These are phyloP conservation scores for Metridium senile DNA, from an alignment of 92 coral and sea anemone species.

Conservation along the genomic window DNA sequence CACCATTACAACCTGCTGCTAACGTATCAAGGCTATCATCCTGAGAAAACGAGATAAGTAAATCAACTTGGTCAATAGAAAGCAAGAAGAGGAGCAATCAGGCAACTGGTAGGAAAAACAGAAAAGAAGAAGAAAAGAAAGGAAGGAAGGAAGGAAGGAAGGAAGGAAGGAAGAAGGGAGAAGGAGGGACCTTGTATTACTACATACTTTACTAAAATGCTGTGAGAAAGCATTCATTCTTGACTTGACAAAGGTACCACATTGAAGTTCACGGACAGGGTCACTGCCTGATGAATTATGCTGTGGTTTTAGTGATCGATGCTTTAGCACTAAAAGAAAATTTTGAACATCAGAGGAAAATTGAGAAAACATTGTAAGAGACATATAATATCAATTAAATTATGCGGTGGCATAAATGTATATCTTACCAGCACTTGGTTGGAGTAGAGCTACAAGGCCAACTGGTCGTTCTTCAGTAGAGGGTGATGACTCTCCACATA, in stretches of 20 bases:
- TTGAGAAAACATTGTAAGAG: too few species aligned
- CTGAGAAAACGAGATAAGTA: slow-evolving; percentile 28
- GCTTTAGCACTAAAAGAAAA: slow-evolving; percentile 59
- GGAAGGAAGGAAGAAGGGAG: not conserved
- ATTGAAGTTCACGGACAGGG: slow-evolving; percentile 38
- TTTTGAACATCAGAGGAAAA: too few species aligned
- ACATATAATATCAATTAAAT: too few species aligned
- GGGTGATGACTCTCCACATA: slow-evolving; percentile 87
- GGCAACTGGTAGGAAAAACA: not conserved
- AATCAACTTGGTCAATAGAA: not conserved
- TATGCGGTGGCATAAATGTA: too few species aligned
- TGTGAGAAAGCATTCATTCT: slow-evolving; percentile 47
- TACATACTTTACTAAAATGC: slow-evolving; percentile 62
- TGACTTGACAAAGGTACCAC: slow-evolving; percentile 50
- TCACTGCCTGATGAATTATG: slow-evolving; percentile 57
- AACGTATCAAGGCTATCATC: slow-evolving; percentile 75
- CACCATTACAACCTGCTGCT: slow-evolving; percentile 88
- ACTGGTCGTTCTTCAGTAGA: slow-evolving; percentile 90
- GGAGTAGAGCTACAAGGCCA: slow-evolving; percentile 84
- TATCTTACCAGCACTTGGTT: slow-evolving; percentile 82
- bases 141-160: not conserved
- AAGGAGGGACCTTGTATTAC: not conserved
- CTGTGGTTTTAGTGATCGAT: slow-evolving; percentile 57
- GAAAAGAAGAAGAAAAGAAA: not conserved
- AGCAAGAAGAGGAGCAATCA: not conserved